Conservation (phyloP, 2,113 vertebrate genomes). For the Sorex araneus region DNA sequence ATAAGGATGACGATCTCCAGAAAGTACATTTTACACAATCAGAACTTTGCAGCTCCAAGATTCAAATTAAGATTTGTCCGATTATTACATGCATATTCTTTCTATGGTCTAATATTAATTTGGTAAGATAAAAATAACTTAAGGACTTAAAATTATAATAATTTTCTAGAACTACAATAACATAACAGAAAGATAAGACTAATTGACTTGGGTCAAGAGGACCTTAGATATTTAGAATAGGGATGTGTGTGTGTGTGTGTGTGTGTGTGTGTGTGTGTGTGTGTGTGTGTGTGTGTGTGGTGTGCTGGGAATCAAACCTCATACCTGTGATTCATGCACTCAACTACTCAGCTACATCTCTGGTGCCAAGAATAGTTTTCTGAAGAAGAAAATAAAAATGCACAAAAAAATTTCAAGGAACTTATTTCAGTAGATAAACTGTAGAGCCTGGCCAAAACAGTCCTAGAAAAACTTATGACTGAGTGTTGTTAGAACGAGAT, state of each 20-base stretch:
- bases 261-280: too few relatives aligned
- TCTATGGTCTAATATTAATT: not conserved
- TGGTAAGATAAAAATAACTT: not conserved
- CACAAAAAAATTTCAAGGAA: constrained; percentile 3
- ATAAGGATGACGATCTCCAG: not conserved
- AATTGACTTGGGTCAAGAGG: not conserved
- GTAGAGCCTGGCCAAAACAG: not conserved
- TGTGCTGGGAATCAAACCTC: too few relatives aligned
- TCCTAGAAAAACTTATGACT: not conserved
- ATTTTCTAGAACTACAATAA: not conserved
- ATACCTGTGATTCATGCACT: too few relatives aligned
- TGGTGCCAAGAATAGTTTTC: not conserved
- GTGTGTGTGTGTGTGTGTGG: too few relatives aligned
- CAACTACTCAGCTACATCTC: too few relatives aligned
- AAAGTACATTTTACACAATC: not conserved
- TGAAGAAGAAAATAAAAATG: constrained; percentile 47
- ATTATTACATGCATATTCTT: not conserved
- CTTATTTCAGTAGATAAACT: constrained; percentile 26
- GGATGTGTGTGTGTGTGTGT: too few relatives aligned
- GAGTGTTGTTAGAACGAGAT: not conserved
- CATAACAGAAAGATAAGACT: not conserved
- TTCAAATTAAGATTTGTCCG: not conserved
- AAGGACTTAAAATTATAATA: not conserved
- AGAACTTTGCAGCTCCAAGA: not conserved
- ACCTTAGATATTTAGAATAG: not conserved